Conservation (phyloP, 2,797 vertebrate genomes). For the Amphiprion clarkii region DNA sequence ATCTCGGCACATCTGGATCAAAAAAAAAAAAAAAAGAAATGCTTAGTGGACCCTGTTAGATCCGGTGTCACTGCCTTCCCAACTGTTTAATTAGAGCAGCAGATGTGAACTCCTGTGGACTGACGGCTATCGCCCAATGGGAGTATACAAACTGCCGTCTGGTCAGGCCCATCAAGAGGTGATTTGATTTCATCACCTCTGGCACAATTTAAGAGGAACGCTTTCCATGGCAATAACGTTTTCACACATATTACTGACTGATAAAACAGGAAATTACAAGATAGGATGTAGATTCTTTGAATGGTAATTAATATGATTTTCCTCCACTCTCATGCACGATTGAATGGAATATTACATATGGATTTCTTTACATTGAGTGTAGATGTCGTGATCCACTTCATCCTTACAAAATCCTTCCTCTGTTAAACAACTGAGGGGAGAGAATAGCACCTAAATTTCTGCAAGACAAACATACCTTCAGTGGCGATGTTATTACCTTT, state of each 20-base stretch:
- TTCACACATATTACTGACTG: slow-evolving; percentile 10
- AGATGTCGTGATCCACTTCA: slow-evolving; percentile 11
- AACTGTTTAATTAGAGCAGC: slow-evolving; percentile 66
- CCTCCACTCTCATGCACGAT: background rate
- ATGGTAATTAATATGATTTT: slow-evolving; percentile 12
- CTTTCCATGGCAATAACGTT: background rate
- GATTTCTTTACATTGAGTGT: slow-evolving; percentile 5
- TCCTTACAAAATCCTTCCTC: slow-evolving; percentile 18
- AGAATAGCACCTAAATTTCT: slow-evolving; percentile 61
- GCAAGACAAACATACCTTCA: slow-evolving; percentile 65
- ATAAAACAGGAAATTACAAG: slow-evolving; percentile 15
- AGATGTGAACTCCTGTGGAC: slow-evolving; percentile 59
- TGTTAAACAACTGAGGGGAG: slow-evolving; percentile 50
- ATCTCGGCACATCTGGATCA: slow-evolving; percentile 63
- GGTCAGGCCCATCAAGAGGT: slow-evolving; percentile 21
- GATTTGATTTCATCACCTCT: slow-evolving; percentile 24
- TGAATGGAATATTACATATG: slow-evolving; percentile 1
- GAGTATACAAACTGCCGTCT: slow-evolving; percentile 37
- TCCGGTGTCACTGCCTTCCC: slow-evolving; percentile 47
- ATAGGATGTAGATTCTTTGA: background rate
- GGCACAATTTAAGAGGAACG: background rate
- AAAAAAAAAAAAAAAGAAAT: slow-evolving; percentile 19
- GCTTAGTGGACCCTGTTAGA: slow-evolving; percentile 63
- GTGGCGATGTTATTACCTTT: slow-evolving; percentile 60
- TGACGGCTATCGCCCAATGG: slow-evolving; percentile 46